Percentiles rank a stretch among this genome's conserved stretches.
Conservation (phyloP, 2,113 vertebrate species). For the Rattus norvegicus region GRCr8 NC_086032.1:18525001-18525500, state of each 20-base stretch:
- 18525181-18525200: background rate
- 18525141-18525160: too few relatives aligned
- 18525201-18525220: background rate
- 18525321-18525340: background rate
- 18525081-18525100: background rate
- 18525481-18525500: background rate
- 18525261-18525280: background rate
- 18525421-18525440: slow-evolving; percentile 56
- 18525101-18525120: background rate
- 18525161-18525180: background rate
- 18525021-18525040: too few relatives aligned
- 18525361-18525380: background rate
- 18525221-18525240: background rate
- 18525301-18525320: background rate
- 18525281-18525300: background rate
- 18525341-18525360: background rate
- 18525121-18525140: background rate
- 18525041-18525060: background rate
- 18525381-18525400: slow-evolving; percentile 49
- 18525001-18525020: background rate
- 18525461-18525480: slow-evolving; percentile 15
- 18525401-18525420: background rate
- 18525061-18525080: background rate
- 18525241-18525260: background rate
- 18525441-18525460: slow-evolving; percentile 37